phyloP scores from a whole-genome alignment of 2,797 vertebrate genomes.

The Sebastes cheni region DNA sequence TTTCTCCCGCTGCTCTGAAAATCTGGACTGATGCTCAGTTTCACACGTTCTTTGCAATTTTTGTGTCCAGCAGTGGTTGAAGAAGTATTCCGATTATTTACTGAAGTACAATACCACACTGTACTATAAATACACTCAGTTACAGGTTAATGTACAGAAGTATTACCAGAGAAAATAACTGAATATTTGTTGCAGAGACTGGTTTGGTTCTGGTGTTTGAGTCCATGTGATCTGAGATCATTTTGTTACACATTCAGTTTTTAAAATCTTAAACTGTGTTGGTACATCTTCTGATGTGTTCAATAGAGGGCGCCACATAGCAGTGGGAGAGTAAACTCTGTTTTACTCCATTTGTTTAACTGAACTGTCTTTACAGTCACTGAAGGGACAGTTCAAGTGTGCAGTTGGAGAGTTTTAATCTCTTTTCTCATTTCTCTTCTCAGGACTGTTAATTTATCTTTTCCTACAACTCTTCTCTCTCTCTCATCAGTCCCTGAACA shows the following conservation, averaged over 20 bases:
- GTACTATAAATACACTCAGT: background rate
- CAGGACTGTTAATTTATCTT: background rate
- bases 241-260: background rate
- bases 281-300: background rate
- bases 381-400: background rate
- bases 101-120: background rate
- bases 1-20: background rate
- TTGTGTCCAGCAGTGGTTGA: background rate
- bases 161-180: background rate
- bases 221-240: no score
- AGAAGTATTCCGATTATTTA: background rate
- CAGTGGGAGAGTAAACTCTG: background rate
- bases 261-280: background rate
- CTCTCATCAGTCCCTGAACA: background rate
- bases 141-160: background rate
- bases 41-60: background rate
- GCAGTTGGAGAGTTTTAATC: no score
- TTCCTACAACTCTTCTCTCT: background rate
- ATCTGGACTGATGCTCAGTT: background rate
- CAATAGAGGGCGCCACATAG: conserved; percentile 35
- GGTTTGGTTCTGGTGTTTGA: background rate
- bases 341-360: background rate
- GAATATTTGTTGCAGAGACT: background rate
- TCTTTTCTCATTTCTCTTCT: background rate
- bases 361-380: background rate